A percentile compares a stretch with the other conserved stretches of the same genome.
Conservation (phyloP, 2,888 invertebrate genomes). For the Odontocolon sp. region DNA sequence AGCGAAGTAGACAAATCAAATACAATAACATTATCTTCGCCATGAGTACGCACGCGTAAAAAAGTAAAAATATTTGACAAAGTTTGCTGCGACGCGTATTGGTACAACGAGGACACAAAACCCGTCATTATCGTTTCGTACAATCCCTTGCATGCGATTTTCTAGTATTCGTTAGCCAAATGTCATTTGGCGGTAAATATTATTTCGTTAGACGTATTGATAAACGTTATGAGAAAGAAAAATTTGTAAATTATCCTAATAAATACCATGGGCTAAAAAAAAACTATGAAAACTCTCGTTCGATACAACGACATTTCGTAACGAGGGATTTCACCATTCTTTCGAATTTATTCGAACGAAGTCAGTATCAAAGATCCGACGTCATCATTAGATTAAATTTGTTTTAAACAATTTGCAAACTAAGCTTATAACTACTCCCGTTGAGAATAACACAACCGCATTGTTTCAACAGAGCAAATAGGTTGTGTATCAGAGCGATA, state of each 20-base stretch:
- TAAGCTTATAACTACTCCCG: slow-evolving; percentile 62
- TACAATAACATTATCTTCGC: slow-evolving; percentile 27
- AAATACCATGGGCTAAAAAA: slow-evolving; percentile 46
- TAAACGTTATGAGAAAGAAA: slow-evolving; percentile 24
- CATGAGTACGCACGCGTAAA: slow-evolving; percentile 54
- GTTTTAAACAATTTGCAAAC: slow-evolving; percentile 68
- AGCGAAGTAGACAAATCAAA: slow-evolving; percentile 29
- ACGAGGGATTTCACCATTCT: too few relatives aligned
- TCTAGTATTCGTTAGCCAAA: neutral
- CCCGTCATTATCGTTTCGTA: neutral
- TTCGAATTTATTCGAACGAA: neutral
- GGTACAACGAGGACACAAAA: too few relatives aligned
- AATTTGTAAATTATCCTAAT: slow-evolving; percentile 41
- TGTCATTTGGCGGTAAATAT: slow-evolving; percentile 14
- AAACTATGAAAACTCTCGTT: slow-evolving; percentile 13
- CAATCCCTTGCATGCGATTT: neutral
- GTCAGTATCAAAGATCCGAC: neutral
- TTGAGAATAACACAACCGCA: slow-evolving; percentile 61
- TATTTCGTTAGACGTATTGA: slow-evolving; percentile 35
- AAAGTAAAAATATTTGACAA: slow-evolving; percentile 61
- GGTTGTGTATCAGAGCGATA: slow-evolving; percentile 61
- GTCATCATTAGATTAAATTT: neutral
- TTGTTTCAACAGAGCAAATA: slow-evolving; percentile 63
- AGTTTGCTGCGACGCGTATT: slow-evolving; percentile 33
- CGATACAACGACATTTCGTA: too few relatives aligned